These are phyloP conservation scores for Reticulitermes speratus DNA, from an alignment of 1,140 invertebrate genomes.

Conservation along the genomic window DNA sequence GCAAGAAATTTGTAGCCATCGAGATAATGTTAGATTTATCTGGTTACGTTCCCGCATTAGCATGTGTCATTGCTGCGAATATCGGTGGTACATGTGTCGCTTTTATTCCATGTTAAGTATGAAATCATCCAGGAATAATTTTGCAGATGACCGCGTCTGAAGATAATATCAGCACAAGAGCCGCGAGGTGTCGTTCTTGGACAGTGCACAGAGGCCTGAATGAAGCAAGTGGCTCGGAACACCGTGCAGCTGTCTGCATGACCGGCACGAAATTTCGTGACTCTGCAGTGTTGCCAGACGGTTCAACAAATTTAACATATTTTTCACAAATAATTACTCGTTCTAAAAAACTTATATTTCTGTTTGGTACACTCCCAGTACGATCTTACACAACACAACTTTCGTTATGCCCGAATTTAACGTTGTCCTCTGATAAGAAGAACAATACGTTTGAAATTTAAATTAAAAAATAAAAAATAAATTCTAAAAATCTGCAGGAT, in stretches of 20 bases:
- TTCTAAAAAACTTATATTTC: neutral
- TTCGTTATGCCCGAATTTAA: no score
- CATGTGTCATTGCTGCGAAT: neutral
- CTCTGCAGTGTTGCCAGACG: neutral
- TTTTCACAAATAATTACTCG: neutral
- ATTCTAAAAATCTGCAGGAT: no score
- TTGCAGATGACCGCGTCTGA: neutral
- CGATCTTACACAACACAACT: no score
- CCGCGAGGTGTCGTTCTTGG: neutral
- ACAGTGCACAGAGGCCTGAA: neutral
- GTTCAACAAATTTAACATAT: neutral
- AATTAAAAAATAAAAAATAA: no score
- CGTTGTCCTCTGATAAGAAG: no score
- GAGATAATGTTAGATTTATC: neutral
- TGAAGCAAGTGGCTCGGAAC: neutral
- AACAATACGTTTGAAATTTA: no score
- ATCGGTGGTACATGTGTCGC: neutral
- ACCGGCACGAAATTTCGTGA: neutral
- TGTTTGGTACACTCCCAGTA: neutral
- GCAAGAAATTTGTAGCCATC: neutral
- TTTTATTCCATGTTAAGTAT: neutral
- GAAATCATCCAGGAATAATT: neutral
- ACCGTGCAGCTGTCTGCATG: neutral
- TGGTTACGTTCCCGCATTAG: neutral
- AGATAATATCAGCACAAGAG: neutral